A percentile compares a stretch with the other conserved stretches of the same genome.
Evolutionary conservation across 2,113 vertebrate species (phyloP).

Genomic region (Anhinga anhinga): DNA sequence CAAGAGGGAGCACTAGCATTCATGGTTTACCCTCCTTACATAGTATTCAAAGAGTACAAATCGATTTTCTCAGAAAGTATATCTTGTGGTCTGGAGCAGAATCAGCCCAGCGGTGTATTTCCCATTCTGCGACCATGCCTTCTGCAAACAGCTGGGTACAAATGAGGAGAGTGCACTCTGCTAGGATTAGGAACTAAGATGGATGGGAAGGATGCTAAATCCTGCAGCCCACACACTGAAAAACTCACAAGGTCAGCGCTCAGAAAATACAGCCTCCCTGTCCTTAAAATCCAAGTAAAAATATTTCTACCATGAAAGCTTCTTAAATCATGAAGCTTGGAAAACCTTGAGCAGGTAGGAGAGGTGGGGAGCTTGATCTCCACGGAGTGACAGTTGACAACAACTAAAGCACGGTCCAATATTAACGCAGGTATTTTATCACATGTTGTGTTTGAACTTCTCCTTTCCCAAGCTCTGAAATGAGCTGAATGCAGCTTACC

Average conservation of each 20-base stretch:
- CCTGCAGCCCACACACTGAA: neutral
- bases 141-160: neutral
- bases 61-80: neutral
- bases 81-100: neutral
- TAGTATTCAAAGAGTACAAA: neutral
- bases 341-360: neutral
- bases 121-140: neutral
- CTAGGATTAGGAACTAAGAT: neutral
- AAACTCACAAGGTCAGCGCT: neutral
- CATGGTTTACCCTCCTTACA: neutral
- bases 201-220: neutral
- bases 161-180: neutral
- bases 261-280: neutral
- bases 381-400: neutral
- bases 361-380: neutral
- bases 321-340: neutral
- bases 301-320: neutral
- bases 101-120: neutral
- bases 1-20: accelerated
- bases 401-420: neutral
- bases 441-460: neutral
- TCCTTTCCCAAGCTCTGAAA: neutral
- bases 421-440: neutral
- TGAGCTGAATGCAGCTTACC: neutral
- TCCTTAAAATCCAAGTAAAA: neutral